Conservation (phyloP, 2,888 invertebrate species). For the Pimpla rufipes region DNA sequence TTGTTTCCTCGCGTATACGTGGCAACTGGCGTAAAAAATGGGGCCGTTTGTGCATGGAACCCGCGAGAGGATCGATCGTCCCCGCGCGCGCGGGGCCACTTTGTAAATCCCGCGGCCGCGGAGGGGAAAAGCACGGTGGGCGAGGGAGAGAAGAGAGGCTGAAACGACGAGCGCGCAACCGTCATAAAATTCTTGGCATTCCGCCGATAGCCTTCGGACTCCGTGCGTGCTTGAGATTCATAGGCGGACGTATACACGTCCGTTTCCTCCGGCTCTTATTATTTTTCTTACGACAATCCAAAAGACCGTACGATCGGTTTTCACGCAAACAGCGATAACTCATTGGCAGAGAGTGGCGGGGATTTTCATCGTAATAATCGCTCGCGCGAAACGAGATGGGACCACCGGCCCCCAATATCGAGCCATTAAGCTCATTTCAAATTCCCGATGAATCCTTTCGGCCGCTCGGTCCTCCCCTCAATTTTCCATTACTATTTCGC, state of each 20-base stretch:
- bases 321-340: constrained; percentile 7
- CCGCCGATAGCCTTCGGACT: constrained; percentile 71
- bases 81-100: constrained; percentile 68
- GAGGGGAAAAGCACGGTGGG: constrained; percentile 16
- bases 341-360: constrained; percentile 9
- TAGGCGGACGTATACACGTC: constrained; percentile 17
- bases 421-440: too few species aligned
- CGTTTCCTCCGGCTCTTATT: constrained; percentile 1
- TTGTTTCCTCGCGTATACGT: not conserved
- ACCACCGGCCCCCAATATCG: not conserved
- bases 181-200: constrained; percentile 73
- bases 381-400: not conserved
- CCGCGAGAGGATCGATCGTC: constrained; percentile 68
- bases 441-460: constrained; percentile 33
- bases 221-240: constrained; percentile 54
- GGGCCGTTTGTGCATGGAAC: constrained; percentile 49
- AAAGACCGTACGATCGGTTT: not conserved
- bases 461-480: too few species aligned
- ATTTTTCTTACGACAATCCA: not conserved
- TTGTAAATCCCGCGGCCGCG: constrained; percentile 56
- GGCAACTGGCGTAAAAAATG: constrained; percentile 9
- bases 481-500: constrained; percentile 11
- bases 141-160: constrained; percentile 23
- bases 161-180: constrained; percentile 41
- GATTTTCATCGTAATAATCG: constrained; percentile 2